phyloP scores from a whole-genome alignment of 2,888 invertebrate genomes.

The Brachyptera putata region DNA sequence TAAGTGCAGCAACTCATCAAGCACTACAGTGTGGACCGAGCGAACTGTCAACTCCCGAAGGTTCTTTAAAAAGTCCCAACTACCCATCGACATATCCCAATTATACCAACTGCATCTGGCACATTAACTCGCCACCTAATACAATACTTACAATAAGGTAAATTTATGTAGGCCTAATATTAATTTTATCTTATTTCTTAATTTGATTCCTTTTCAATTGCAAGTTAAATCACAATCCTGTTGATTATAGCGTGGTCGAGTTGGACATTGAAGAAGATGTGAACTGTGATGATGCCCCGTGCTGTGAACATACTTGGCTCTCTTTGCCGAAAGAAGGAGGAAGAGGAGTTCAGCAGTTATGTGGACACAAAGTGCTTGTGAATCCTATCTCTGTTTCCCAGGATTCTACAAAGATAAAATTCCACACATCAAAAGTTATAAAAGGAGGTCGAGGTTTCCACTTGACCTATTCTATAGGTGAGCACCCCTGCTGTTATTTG shows the following conservation, averaged over 20 bases:
- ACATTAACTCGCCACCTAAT: conserved; percentile 36
- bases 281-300: conserved; percentile 33
- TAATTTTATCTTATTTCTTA: neutral
- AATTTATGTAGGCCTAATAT: neutral
- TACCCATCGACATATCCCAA: conserved; percentile 36
- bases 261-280: conserved; percentile 37
- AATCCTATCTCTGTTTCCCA: conserved; percentile 28
- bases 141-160: conserved; percentile 37
- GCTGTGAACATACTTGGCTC: conserved; percentile 37
- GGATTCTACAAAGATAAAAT: conserved; percentile 32
- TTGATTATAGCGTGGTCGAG: conserved; percentile 30
- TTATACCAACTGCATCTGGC: conserved; percentile 38
- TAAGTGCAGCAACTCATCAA: neutral
- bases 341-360: conserved; percentile 29
- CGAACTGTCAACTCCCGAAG: conserved; percentile 27
- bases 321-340: conserved; percentile 34
- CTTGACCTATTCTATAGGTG: conserved; percentile 26
- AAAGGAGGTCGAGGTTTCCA: conserved; percentile 34
- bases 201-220: neutral
- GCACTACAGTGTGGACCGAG: conserved; percentile 2
- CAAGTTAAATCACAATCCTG: too few species aligned
- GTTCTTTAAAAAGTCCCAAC: conserved; percentile 37
- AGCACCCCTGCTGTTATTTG: neutral
- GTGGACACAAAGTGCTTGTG: conserved; percentile 29
- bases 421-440: conserved; percentile 33